Base-by-base conservation (phyloP, 1,140 invertebrate genomes). In the Atopsyche davidsoni region DNA sequence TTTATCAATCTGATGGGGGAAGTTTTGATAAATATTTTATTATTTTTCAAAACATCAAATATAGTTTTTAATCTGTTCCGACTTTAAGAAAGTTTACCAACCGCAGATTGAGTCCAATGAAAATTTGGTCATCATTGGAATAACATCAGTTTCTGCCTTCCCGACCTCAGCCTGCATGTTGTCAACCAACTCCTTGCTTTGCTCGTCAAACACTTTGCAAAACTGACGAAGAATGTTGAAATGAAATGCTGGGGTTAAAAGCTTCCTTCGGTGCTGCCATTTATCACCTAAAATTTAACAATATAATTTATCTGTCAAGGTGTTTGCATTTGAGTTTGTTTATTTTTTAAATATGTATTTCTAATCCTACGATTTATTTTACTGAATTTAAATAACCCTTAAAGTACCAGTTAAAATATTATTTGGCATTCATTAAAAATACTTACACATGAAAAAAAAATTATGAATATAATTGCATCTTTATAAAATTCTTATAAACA, bases 181-280 rank as follows among this genome's bases (percentile, higher is more conserved):
- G 18, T 54, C 47, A 6, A 67, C 36, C 19, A 67, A 43, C 9
- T 50, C 40, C 25, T 61, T 46, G 6, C 60, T 55, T 35, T 67
- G 60, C 36, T 68, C 66, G 4, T 54, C 61, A 31, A 71, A 62
- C 2, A 52, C 46, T 3, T 77, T 71, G 14, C 87, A 60, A 65
- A 91, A 94, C 58, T 89, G 79, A 53, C 84, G 76, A 0, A 95
- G 69, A 45, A 95, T 89, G 58, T 85, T 85, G 63, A 93, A 93
- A 66, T 96, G 91, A 68, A 96, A 96, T 1, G 89, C 82, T 1
- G 90, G 89, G 0, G 92, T 93, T 1, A 96, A 65, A 31, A 95
- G 73, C 70, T 88, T 92, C 41, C 92, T 74, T 6, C 89, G 70
- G 0, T 64, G 59, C 36, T 80, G 79, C 90, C 92, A 96, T 69